Evolutionary conservation across 2,888 invertebrate species (phyloP), one percentile per base, ranked within the genome.

Genomic region (Drosophila phalerata): DNA sequence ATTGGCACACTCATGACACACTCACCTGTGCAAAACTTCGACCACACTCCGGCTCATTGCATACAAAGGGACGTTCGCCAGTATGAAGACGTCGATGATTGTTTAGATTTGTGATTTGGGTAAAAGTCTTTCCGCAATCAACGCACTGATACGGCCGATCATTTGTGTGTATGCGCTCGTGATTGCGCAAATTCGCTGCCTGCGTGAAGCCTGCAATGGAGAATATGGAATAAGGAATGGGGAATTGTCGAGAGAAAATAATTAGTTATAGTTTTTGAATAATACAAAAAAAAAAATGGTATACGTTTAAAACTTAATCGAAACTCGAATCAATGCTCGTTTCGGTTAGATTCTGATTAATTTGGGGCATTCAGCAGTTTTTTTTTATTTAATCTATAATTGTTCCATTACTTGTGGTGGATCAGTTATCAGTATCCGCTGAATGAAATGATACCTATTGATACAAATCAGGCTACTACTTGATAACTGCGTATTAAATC

Each of bases 111-210:
- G 93, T 93, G 69, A 92, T 92, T 91, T 93, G 93, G 17, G 93
- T 93, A 77, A 93, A 93, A 28, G 92, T 92, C 79, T 93, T 93
- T 66, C 93, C 93, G 69, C 93, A 93, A 74, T 93, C 93, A 53
- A 91, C 87, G 75, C 93, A 93, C 42, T 91, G 90, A 80, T 93
- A 93, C 25, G 93, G 93, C 58, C 93, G 91, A 86, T 93, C 93
- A 73, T 93, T 93, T 69, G 93, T 93, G 73, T 93, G 93, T 60
- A 93, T 93, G 51, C 93, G 90, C 70, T 92, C 92, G 77, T 93
- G 93, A 73, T 93, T 93, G 67, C 93, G 88, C 79, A 93, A 87
- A 89, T 93, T 93, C 65, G 93, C 93, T 49, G 93, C 93, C 76
- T 93, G 93, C 72, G 93, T 93, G 66, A 93, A 93, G 58, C 92